Evolutionary conservation across 2,797 vertebrate genomes (phyloP).

Genomic region (Scolopax bukidnonensis): DNA sequence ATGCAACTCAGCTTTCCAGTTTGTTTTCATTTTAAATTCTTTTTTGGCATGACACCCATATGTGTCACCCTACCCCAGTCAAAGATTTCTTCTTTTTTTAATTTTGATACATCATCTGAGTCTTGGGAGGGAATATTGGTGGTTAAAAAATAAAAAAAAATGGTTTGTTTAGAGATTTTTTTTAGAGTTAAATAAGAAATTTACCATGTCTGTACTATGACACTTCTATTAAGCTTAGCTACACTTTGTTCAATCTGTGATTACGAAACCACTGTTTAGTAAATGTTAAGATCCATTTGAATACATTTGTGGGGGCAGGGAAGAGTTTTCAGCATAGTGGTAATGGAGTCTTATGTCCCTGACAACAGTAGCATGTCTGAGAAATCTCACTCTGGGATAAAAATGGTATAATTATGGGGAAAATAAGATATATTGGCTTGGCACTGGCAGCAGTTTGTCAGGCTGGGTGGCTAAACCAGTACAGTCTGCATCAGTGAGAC

Average conservation of each 20-base stretch:
- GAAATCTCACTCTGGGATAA: constrained; percentile 66
- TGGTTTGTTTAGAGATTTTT: background rate
- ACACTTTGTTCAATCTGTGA: constrained; percentile 31
- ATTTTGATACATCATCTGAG: constrained; percentile 13
- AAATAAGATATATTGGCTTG: constrained; percentile 47
- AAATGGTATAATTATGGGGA: constrained; percentile 65
- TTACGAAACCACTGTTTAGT: constrained; percentile 45
- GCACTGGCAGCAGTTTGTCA: constrained; percentile 53
- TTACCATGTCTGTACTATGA: background rate
- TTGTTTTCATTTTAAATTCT: background rate
- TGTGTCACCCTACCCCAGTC: background rate
- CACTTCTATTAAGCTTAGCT: constrained; percentile 50
- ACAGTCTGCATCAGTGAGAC: constrained; percentile 44
- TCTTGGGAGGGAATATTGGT: background rate
- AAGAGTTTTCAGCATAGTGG: constrained; percentile 44
- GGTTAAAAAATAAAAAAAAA: constrained; percentile 19
- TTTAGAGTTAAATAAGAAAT: background rate
- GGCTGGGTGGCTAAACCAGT: constrained; percentile 56
- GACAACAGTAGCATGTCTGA: constrained; percentile 54
- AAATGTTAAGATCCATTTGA: constrained; percentile 59
- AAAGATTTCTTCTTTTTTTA: background rate
- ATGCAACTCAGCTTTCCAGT: background rate
- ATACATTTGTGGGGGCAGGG: constrained; percentile 33
- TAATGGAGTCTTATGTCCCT: constrained; percentile 42
- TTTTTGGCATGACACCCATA: background rate